These are phyloP conservation scores for Brachirus orientalis DNA, from an alignment of 2,113 vertebrate species.

Conservation along the genomic window DNA sequence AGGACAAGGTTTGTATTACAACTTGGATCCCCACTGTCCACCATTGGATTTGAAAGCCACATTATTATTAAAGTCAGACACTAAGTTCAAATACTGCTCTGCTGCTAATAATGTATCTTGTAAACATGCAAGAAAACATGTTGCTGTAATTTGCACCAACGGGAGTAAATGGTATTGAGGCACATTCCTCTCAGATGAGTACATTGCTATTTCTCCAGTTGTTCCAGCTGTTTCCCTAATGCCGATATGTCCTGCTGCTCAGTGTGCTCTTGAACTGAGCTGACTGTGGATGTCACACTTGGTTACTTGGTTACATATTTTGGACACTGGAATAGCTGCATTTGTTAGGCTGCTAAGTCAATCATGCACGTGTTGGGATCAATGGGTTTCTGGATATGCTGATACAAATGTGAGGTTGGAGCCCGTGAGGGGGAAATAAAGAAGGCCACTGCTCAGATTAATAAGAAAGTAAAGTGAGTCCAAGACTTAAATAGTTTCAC, in stretches of 20 bases:
- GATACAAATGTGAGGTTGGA: constrained; percentile 21
- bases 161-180: constrained; percentile 22
- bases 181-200: constrained; percentile 56
- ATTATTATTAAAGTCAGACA: constrained; percentile 1
- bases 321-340: constrained; percentile 29
- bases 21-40: constrained; percentile 1
- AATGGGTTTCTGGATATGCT: constrained; percentile 37
- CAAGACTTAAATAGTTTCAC: constrained; percentile 40
- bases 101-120: constrained; percentile 8
- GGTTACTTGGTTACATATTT: constrained; percentile 51
- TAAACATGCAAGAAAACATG: constrained; percentile 6
- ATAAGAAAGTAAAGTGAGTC: constrained; percentile 43
- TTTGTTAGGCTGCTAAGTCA: constrained; percentile 11
- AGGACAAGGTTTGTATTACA: background rate
- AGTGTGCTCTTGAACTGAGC: constrained; percentile 14
- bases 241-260: constrained; percentile 14
- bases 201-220: constrained; percentile 33
- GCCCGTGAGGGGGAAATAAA: constrained; percentile 30
- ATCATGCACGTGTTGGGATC: constrained; percentile 26
- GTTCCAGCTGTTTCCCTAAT: constrained; percentile 54
- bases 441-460: constrained; percentile 42
- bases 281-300: constrained; percentile 50
- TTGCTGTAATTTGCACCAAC: constrained; percentile 25
- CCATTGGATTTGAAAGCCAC: background rate
- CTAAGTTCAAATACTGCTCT: background rate